A percentile compares a stretch with the other conserved stretches of the same genome.
Evolutionary conservation across 2,113 vertebrate species (phyloP).

Genomic region (Oceanodroma tethys): DNA sequence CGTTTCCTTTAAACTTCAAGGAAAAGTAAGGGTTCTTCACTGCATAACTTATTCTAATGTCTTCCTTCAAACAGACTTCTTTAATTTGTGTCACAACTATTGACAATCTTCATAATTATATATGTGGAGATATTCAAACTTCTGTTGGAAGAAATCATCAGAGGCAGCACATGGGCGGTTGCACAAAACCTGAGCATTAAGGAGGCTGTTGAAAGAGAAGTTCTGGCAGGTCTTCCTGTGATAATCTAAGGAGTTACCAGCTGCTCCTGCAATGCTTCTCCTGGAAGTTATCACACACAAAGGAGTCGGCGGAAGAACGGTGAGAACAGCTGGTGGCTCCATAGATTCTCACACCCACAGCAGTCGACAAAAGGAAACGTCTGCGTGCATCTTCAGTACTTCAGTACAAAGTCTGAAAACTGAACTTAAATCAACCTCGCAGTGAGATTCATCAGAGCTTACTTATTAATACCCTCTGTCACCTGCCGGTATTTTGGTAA

Average conservation of each 20-base stretch:
- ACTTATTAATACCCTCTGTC: neutral
- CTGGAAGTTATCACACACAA: neutral
- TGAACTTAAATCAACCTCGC: neutral
- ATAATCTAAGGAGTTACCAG: neutral
- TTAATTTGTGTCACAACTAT: neutral
- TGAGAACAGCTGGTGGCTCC: conserved; percentile 19
- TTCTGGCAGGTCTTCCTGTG: neutral
- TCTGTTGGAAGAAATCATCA: neutral
- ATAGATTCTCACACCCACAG: neutral
- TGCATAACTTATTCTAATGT: neutral
- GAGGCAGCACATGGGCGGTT: neutral
- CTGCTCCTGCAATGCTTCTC: neutral
- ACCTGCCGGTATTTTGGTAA: neutral
- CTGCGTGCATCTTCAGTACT: neutral
- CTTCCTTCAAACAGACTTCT: neutral
- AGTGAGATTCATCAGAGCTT: neutral
- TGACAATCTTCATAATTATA: neutral
- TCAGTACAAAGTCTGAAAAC: neutral
- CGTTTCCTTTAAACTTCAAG: neutral
- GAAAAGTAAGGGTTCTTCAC: neutral
- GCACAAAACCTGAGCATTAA: neutral
- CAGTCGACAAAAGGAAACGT: neutral
- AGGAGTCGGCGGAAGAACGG: neutral
- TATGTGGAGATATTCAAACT: neutral
- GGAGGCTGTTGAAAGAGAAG: neutral